A percentile compares a stretch with the other conserved stretches of the same genome.
Evolutionary conservation across 2,113 vertebrate species (phyloP).

Genomic region (Malurus alboscapulatus): DNA sequence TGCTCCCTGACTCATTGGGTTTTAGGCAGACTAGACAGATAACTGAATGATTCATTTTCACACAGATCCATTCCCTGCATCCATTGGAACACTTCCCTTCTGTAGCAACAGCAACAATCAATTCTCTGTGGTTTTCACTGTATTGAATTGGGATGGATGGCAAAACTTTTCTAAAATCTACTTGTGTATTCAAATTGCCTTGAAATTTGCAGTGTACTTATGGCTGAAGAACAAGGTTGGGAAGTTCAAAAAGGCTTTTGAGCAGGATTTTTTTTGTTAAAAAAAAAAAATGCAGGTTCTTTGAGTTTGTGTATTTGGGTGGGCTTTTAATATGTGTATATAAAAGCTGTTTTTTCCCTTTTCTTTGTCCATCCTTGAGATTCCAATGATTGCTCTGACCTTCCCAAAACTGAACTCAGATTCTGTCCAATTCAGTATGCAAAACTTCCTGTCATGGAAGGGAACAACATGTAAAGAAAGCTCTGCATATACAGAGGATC

Average conservation of each 20-base stretch:
- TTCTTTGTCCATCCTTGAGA: not conserved
- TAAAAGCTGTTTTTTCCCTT: not conserved
- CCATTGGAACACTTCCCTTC: not conserved
- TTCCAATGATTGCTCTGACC: not conserved
- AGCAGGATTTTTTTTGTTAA: not conserved
- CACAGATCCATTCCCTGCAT: not conserved
- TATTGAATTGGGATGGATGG: not conserved
- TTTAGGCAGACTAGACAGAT: not conserved
- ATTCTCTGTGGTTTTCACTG: not conserved
- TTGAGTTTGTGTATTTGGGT: not conserved
- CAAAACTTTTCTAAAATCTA: not conserved
- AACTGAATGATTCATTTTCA: conserved; percentile 1
- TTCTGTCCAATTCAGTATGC: not conserved
- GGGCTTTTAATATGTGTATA: not conserved
- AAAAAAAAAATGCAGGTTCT: not conserved
- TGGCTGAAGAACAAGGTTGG: not conserved
- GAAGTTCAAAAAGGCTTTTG: not conserved
- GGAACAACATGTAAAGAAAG: not conserved
- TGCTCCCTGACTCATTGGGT: not conserved
- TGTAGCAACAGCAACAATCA: not conserved
- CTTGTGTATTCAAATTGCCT: not conserved
- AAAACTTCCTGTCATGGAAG: not conserved
- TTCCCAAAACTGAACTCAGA: not conserved
- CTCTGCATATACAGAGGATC: not conserved
- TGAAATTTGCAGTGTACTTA: not conserved